These are phyloP conservation scores for Pedionomus torquatus DNA, from an alignment of 2,113 vertebrate species.

Conservation along the genomic window DNA sequence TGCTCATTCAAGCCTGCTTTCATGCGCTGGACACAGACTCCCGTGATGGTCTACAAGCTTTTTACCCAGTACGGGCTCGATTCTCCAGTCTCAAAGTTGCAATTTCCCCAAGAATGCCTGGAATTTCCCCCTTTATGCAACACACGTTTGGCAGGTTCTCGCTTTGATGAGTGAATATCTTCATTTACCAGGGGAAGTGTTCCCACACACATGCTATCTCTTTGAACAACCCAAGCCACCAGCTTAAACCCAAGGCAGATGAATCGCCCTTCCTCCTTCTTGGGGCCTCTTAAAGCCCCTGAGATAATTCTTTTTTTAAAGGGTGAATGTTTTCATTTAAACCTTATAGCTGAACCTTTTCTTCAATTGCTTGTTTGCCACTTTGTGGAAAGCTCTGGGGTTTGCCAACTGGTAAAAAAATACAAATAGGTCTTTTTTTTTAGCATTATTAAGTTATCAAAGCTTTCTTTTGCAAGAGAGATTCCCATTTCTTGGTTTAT, in stretches of 20 bases:
- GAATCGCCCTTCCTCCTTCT: neutral
- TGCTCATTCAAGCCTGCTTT: neutral
- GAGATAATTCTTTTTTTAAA: neutral
- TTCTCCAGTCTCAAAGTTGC: neutral
- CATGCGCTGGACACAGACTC: accelerated
- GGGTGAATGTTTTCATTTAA: slow-evolving; percentile 40
- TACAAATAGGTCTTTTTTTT: neutral
- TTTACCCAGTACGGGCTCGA: neutral
- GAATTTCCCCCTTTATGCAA: slow-evolving; percentile 52
- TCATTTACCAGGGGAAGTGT: slow-evolving; percentile 37
- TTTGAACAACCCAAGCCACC: slow-evolving; percentile 64
- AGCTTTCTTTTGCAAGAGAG: neutral
- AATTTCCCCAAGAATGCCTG: slow-evolving; percentile 37
- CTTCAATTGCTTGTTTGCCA: neutral
- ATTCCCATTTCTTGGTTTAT: neutral
- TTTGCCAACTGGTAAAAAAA: neutral
- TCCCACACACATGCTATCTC: slow-evolving; percentile 48
- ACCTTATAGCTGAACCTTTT: neutral
- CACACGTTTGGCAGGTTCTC: slow-evolving; percentile 11
- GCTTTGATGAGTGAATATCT: slow-evolving; percentile 40
- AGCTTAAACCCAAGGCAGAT: slow-evolving; percentile 34
- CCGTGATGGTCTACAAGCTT: neutral
- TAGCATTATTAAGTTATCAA: neutral
- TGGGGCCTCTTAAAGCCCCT: neutral
- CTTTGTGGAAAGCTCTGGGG: neutral